Conservation (phyloP, 2,888 invertebrate species). For the Troilus luridus region DNA sequence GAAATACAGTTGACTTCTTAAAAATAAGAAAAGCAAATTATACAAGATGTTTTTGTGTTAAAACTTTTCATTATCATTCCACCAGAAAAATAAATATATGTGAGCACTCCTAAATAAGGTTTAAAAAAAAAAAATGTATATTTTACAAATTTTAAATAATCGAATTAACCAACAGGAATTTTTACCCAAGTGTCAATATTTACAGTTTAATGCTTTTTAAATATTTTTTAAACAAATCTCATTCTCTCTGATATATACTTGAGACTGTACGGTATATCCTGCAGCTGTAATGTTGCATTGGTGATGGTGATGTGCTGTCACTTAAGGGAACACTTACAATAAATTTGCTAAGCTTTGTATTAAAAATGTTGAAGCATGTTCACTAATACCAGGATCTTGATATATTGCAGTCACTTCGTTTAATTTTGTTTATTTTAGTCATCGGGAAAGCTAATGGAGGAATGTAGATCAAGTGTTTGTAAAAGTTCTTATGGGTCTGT, state of each 20-base stretch:
- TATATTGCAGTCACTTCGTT: background rate
- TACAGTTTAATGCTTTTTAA: background rate
- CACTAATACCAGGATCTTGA: constrained; percentile 28
- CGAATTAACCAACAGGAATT: background rate
- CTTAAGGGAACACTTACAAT: constrained; percentile 11
- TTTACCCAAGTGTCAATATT: background rate
- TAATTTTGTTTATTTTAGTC: background rate
- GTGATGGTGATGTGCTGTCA: constrained; percentile 52
- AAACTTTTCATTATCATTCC: too few species aligned
- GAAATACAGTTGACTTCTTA: too few species aligned
- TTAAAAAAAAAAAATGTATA: too few species aligned
- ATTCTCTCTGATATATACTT: background rate
- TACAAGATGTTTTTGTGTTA: too few species aligned
- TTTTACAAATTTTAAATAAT: too few species aligned
- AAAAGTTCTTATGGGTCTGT: background rate
- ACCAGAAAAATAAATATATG: too few species aligned
- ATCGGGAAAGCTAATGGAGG: background rate
- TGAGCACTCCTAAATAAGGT: too few species aligned
- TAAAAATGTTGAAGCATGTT: constrained; percentile 32
- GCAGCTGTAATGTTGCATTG: constrained; percentile 10
- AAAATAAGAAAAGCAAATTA: too few species aligned
- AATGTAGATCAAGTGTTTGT: background rate
- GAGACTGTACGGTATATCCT: constrained; percentile 50
- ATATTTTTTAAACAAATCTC: background rate
- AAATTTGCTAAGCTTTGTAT: constrained; percentile 11